These are phyloP conservation scores for Pelosia muscerda DNA, from an alignment of 2,888 invertebrate genomes.

Conservation along the genomic window DNA sequence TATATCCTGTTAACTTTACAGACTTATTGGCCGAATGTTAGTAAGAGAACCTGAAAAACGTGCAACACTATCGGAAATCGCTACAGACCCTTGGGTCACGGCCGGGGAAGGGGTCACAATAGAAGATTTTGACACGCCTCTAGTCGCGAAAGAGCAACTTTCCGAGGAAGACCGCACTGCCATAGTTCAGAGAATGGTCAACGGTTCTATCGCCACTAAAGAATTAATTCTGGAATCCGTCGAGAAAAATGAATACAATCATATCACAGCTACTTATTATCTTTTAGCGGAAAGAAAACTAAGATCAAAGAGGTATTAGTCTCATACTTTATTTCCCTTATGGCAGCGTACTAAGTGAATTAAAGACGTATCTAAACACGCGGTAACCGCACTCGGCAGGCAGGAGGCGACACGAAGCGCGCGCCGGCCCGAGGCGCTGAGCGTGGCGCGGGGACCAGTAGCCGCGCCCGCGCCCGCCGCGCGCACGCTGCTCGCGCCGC, in stretches of 20 bases:
- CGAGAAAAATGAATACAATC: constrained; percentile 98
- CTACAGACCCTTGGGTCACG: constrained; percentile 94
- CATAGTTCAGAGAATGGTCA: constrained; percentile 98
- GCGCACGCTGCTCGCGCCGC: constrained; percentile 76
- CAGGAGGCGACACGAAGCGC: constrained; percentile 56
- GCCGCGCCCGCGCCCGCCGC: constrained; percentile 57
- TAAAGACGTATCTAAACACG: not conserved
- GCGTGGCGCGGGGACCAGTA: constrained; percentile 32
- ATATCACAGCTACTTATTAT: constrained; percentile 99
- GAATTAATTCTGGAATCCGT: constrained; percentile 97
- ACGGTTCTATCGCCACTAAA: constrained; percentile 97
- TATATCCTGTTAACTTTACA: constrained; percentile 60
- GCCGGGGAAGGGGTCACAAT: constrained; percentile 83
- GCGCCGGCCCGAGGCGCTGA: constrained; percentile 65
- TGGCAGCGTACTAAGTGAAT: not conserved
- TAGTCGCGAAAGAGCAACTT: constrained; percentile 95
- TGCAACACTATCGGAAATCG: constrained; percentile 95
- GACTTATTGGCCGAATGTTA: constrained; percentile 97
- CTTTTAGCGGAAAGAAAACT: constrained; percentile 97
- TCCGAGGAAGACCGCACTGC: constrained; percentile 96
- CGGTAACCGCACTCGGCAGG: constrained; percentile 17
- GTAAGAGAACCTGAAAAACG: constrained; percentile 97
- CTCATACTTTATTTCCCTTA: too few species aligned
- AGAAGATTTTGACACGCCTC: constrained; percentile 90
- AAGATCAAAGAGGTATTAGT: constrained; percentile 89